Evolutionary conservation across 2,113 vertebrate species (phyloP), one percentile per base, ranked within the genome.

Genomic region (Podiceps cristatus): DNA sequence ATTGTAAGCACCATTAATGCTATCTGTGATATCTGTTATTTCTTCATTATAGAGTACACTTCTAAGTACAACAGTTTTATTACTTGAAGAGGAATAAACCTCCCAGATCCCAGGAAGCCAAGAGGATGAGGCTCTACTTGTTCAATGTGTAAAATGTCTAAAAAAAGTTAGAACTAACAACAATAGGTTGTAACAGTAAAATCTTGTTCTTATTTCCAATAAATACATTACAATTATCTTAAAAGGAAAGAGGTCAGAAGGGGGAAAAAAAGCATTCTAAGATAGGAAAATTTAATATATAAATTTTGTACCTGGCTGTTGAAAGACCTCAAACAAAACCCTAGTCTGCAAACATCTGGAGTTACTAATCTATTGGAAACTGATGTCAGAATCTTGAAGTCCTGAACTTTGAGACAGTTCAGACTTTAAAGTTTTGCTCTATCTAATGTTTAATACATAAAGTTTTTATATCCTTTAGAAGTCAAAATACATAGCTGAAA

Each of bases 361-460:
- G 35, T 52, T 82, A 28, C 7, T 82, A 42, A 64, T 59, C 52
- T 78, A 9, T 73, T 7, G 45, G 53, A 78, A 74, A 49, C 23
- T 44, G 44, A 56, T 79, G 49, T 29, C 45, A 82, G 60, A 80
- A 47, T 78, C 35, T 45, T 85, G 9, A 76, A 88, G 60, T 64
- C 33, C 9, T 52, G 60, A 75, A 45, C 56, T 93, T 79, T 29
- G 23, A 66, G 47, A 31, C 8, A 49, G 47, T 85, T 85, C 42
- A 81, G 40, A 22, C 87, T 94, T 95, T 47, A 4, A 74, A 67
- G 69, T 84, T 90, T 49, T 90, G 12, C 7, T 75, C 20, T 13
- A 18, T 84, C 42, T 89, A 22, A 81, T 92, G 52, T 56, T 93
- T 96, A 93, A 94, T 93, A 56, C 8, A 49, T 76, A 20, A 88